Evolutionary conservation across 2,888 invertebrate species (phyloP), one percentile per base, ranked within the genome.

Genomic region (Pollenia amentaria): DNA sequence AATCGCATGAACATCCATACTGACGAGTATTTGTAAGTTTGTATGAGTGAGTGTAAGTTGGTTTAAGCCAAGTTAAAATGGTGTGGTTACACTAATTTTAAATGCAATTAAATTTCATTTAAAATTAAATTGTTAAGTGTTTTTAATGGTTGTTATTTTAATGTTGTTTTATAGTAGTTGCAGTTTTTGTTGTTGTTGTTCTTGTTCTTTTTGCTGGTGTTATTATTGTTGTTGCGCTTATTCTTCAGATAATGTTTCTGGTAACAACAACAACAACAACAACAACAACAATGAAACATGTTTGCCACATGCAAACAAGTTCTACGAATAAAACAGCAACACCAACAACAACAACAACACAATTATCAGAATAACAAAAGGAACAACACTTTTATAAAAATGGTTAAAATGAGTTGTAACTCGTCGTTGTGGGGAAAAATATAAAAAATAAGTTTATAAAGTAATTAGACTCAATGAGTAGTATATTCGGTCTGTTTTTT

Each of bases 301-400:
- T 87, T 87, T 87, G 87, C 87, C 87, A 87, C 87, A 87, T 87
- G 84, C 84, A 87, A 84, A 84, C 87, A 84, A 84, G 77, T 87
- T 87, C 87, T 77, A 77, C 53, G 84, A 77, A 82, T 40, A 69
- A 40, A 42, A 9, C 29, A 60, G 53, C 48, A 75, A 64, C 11
- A 80, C 29, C n/a, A 64, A 53, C 29, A 64, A 57, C 65, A 42
- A 70, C 70, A 64, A 42, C 64, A 44, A 64, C 3, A 64, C 14
- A 57, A 29, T 76, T 48, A 76, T 64, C 51, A 42, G 29, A 44
- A 55, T 55, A n/a, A 46, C 40, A 21, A 65, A 80, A 55, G 18
- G 12, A 72, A 73, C 21, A 62, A 38, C 14, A 44, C 42, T 64
- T 64, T 21, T 46, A 79, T 21, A 29, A 60, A 69, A 53, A 69